A percentile compares a stretch with the other conserved stretches of the same genome.
These are phyloP conservation scores for Matsumurasca onukii DNA, from an alignment of 1,140 invertebrate genomes.

Conservation along the genomic window DNA sequence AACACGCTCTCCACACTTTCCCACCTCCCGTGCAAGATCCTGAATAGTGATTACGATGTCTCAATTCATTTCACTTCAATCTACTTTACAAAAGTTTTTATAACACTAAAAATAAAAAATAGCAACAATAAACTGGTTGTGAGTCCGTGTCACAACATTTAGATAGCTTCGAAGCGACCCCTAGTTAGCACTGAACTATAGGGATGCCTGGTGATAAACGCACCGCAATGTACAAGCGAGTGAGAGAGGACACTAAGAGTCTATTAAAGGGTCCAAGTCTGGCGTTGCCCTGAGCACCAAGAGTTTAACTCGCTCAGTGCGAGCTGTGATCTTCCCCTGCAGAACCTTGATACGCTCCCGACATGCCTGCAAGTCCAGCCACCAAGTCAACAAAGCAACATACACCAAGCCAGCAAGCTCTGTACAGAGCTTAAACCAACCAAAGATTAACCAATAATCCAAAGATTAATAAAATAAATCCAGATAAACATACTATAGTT, in stretches of 20 bases:
- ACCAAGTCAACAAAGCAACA: conserved; percentile 28
- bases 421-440: conserved; percentile 21
- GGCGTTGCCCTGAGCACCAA: conserved; percentile 81
- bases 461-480: conserved; percentile 25
- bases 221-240: conserved; percentile 23
- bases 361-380: conserved; percentile 62
- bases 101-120: conserved; percentile 29
- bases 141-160: conserved; percentile 34
- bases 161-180: conserved; percentile 28
- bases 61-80: conserved; percentile 35
- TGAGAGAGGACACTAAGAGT: conserved; percentile 37
- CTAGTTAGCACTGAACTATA: conserved; percentile 21
- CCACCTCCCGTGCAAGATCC: conserved; percentile 37
- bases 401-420: conserved; percentile 19
- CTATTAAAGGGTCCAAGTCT: conserved; percentile 64
- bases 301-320: conserved; percentile 83
- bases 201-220: conserved; percentile 31
- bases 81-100: conserved; percentile 31
- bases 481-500: conserved; percentile 13
- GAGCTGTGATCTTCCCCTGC: conserved; percentile 84
- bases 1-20: conserved; percentile 33
- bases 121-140: conserved; percentile 28
- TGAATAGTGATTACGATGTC: conserved; percentile 30
- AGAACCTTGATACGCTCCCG: conserved; percentile 80
- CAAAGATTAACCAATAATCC: conserved; percentile 24